phyloP scores from a whole-genome alignment of 2,888 invertebrate species.

The Caradrina kadenii region DNA sequence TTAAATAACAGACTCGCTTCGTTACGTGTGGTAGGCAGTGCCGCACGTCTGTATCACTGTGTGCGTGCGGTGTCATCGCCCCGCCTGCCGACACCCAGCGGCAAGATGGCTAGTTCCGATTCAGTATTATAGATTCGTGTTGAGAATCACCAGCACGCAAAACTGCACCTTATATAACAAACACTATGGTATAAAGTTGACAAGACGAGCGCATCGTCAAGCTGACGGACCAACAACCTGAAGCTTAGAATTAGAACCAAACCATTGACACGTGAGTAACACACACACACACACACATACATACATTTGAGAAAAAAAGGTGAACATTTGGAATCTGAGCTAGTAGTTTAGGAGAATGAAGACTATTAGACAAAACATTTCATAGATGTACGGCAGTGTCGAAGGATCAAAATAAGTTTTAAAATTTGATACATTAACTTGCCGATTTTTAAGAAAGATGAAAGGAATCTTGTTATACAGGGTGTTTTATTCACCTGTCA shows the following conservation, averaged over 20 bases:
- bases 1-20: no score
- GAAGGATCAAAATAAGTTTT: neutral
- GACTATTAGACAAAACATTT: neutral
- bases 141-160: no score
- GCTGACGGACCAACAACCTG: constrained; percentile 57
- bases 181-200: constrained; percentile 50
- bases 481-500: no score
- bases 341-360: neutral
- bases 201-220: constrained; percentile 59
- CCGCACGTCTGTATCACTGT: no score
- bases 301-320: neutral
- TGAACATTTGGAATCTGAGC: neutral
- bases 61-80: no score
- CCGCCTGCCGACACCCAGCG: no score
- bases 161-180: constrained; percentile 35
- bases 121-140: no score
- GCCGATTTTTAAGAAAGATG: no score
- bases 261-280: constrained; percentile 51
- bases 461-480: no score
- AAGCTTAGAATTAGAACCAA: constrained; percentile 59
- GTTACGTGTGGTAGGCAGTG: no score
- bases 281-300: constrained; percentile 42
- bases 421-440: no score
- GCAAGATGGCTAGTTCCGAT: no score
- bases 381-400: neutral